Evolutionary conservation across 2,888 invertebrate genomes (phyloP).

Genomic region (Nomada fucata): DNA sequence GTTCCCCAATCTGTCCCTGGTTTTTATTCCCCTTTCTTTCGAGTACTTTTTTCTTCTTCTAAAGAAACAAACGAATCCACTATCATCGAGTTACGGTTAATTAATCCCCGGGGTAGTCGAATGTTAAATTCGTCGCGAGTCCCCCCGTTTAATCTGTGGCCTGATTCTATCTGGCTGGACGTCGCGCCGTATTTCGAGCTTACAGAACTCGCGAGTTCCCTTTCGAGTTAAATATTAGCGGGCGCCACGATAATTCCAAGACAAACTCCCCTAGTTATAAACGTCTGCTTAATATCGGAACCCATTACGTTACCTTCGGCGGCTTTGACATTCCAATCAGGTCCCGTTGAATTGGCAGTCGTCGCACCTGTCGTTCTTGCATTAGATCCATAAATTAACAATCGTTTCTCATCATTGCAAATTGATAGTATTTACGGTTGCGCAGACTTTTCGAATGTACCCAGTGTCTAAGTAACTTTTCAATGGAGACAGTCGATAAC

Average conservation of each 20-base stretch:
- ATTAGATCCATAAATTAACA: too few species aligned
- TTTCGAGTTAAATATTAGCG: slow-evolving; percentile 16
- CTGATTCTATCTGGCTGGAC: slow-evolving; percentile 13
- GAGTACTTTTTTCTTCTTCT: background rate
- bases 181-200: slow-evolving; percentile 12
- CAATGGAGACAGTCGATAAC: too few species aligned
- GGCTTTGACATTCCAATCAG: slow-evolving; percentile 33
- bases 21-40: background rate
- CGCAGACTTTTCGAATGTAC: too few species aligned
- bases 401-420: too few species aligned
- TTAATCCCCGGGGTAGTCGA: slow-evolving; percentile 20
- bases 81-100: slow-evolving; percentile 4
- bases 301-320: background rate
- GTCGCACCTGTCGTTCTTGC: background rate
- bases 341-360: slow-evolving; percentile 12
- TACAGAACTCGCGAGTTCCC: slow-evolving; percentile 1
- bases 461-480: too few species aligned
- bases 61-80: background rate
- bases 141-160: slow-evolving; percentile 16
- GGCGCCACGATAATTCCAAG: slow-evolving; percentile 13
- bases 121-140: slow-evolving; percentile 29
- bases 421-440: too few species aligned
- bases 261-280: slow-evolving; percentile 26
- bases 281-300: slow-evolving; percentile 17
- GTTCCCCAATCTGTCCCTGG: background rate